phyloP scores from a whole-genome alignment of 2,888 invertebrate species.

The Amblyjoppa proteus region DNA sequence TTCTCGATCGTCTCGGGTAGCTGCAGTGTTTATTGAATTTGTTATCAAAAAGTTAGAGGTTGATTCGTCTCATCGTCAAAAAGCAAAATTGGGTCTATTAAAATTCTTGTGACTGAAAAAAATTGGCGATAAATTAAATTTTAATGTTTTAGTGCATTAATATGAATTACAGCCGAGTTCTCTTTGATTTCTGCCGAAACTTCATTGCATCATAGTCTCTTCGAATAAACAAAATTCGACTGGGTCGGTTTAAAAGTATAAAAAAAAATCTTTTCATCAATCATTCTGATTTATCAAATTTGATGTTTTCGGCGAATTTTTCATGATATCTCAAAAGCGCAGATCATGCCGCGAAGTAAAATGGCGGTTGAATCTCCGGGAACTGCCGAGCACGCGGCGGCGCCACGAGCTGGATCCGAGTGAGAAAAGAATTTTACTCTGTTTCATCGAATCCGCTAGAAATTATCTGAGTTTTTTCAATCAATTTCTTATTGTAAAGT shows the following conservation, averaged over 20 bases:
- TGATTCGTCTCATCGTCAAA: background rate
- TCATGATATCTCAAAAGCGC: conserved; percentile 43
- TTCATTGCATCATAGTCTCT: background rate
- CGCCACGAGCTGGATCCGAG: conserved; percentile 68
- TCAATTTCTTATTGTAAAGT: background rate
- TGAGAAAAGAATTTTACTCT: background rate
- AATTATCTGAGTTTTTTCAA: background rate
- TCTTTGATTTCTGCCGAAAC: background rate
- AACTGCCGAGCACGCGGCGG: conserved; percentile 53
- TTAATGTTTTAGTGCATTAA: background rate
- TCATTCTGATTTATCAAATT: background rate
- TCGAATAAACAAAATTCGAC: background rate
- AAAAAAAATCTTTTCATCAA: background rate
- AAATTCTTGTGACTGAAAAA: background rate
- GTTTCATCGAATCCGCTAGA: background rate
- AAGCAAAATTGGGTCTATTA: background rate
- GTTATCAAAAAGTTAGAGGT: conserved; percentile 5
- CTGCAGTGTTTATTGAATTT: conserved; percentile 13
- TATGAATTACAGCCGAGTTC: background rate
- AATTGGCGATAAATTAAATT: background rate
- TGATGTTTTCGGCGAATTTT: background rate
- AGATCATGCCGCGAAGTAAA: conserved; percentile 73
- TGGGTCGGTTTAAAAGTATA: background rate
- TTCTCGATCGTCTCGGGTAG: conserved; percentile 12
- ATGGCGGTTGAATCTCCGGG: conserved; percentile 71